These are phyloP conservation scores for Notolabrus celidotus DNA, from an alignment of 2,797 vertebrate genomes.

Conservation along the genomic window DNA sequence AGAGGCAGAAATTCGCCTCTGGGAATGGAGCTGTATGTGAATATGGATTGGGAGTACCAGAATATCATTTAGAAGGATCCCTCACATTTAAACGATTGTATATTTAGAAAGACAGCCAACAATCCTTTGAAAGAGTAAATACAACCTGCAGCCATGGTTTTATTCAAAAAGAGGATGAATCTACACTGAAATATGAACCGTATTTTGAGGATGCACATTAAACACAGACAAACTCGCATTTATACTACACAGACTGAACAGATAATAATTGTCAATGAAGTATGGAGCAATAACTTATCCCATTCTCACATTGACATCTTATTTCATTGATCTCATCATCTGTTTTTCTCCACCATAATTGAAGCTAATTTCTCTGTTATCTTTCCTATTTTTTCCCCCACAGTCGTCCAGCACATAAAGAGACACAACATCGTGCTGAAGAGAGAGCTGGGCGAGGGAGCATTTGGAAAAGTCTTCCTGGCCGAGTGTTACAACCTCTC, in stretches of 20 bases:
- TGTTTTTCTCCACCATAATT: background rate
- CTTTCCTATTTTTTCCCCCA: constrained; percentile 34
- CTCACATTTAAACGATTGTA: background rate
- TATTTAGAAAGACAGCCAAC: background rate
- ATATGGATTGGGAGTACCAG: background rate
- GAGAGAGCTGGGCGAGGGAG: constrained; percentile 97
- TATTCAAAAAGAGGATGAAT: too few species aligned
- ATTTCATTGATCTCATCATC: too few species aligned
- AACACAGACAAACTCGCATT: too few species aligned
- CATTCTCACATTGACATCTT: too few species aligned
- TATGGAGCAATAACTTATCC: too few species aligned
- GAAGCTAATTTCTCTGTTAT: background rate
- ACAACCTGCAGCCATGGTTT: too few species aligned
- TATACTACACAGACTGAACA: too few species aligned
- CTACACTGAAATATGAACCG: too few species aligned
- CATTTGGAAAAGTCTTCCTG: constrained; percentile 98
- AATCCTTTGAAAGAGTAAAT: too few species aligned
- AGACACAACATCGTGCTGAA: constrained; percentile 98
- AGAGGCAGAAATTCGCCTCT: background rate
- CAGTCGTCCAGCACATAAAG: constrained; percentile 99
- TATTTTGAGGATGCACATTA: too few species aligned
- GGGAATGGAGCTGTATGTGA: background rate
- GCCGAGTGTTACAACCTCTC: constrained; percentile 97
- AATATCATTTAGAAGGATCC: background rate
- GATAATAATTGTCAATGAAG: too few species aligned